Percentiles rank a stretch among this genome's conserved stretches.
These are phyloP conservation scores for Triplophysa dalaica DNA, from an alignment of 2,113 vertebrate genomes.

Conservation along the genomic window DNA sequence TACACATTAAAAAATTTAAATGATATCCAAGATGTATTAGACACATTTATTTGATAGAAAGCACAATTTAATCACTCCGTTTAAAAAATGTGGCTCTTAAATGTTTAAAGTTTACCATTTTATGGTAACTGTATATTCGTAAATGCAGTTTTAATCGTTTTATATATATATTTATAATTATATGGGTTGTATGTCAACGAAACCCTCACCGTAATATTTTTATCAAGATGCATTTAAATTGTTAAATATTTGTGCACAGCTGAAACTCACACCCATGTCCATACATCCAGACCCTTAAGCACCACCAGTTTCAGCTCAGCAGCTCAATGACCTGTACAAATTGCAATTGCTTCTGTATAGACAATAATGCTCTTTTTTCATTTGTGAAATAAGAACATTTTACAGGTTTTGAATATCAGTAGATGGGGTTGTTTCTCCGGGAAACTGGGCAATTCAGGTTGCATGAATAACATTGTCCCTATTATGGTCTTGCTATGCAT, in stretches of 20 bases:
- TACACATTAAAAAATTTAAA: neutral
- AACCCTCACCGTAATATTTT: neutral
- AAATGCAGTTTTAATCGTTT: neutral
- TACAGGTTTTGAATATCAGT: constrained; percentile 46
- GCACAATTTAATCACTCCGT: neutral
- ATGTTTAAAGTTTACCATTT: neutral
- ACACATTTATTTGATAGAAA: constrained; percentile 19
- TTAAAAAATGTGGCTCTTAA: neutral
- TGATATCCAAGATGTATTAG: neutral
- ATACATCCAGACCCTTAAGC: constrained; percentile 54
- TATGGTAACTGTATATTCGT: neutral
- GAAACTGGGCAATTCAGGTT: constrained; percentile 56
- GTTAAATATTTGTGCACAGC: neutral
- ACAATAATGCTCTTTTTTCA: constrained; percentile 43
- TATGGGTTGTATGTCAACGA: neutral
- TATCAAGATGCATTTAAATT: neutral
- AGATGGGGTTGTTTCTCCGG: constrained; percentile 41
- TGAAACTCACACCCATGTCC: constrained; percentile 9
- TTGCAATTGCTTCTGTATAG: constrained; percentile 66
- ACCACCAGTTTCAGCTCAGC: constrained; percentile 59
- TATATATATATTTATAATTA: neutral
- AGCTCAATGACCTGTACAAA: constrained; percentile 60
- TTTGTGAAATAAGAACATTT: constrained; percentile 51
- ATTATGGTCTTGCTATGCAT: constrained; percentile 67
- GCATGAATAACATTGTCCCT: constrained; percentile 66